Evolutionary conservation across 2,797 vertebrate species (phyloP), one percentile per base, ranked within the genome.

Genomic region (Xiphorhynchus erythropygius): DNA sequence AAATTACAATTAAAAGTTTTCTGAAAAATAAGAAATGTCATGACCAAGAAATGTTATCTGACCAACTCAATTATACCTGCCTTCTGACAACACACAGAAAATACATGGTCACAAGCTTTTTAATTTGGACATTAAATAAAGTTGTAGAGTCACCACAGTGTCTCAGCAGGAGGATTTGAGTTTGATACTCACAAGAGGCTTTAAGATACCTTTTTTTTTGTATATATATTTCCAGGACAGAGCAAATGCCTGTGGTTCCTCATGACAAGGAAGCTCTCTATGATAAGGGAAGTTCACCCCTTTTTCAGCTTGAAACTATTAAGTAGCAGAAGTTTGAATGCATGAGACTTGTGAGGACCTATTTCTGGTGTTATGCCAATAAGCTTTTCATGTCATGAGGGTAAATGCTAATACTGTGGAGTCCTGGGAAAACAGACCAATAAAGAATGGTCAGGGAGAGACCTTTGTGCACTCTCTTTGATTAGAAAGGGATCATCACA

Each of bases 21-120:
- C 4, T n/a, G 5, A 39, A 68, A 82, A 62, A 4, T 13, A 39
- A 42, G 41, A 42, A 44, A 23, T 32, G 2, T 33, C 28, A 47
- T 37, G 37, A 37, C 11, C 37, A 37, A 37, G 37, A 37, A 37
- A 37, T 37, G 37, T 64, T 84, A 18, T 33, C 12, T 57, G n/a
- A 39, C 11, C 5, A 44, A 41, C 4, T 46, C 0, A 0, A 32
- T 27, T 57, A 44, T 9, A 62, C 1, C 8, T 33, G 10, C 3
- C 5, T 64, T 33, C 10, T 53, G 50, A 39, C 10, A 33, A 11
- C 6, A 35, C 10, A n/a, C 0, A 3, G n/a, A 35, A 59, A 65
- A 74, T 9, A 19, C 2, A 4, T 15, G 11, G 2, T 55, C 27
- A 32, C 5, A 19, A 23, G 24, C 3, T 39, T 3, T n/a, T 64